Evolutionary conservation across 2,888 invertebrate species (phyloP).

Genomic region (Hypselothyrea guttata): DNA sequence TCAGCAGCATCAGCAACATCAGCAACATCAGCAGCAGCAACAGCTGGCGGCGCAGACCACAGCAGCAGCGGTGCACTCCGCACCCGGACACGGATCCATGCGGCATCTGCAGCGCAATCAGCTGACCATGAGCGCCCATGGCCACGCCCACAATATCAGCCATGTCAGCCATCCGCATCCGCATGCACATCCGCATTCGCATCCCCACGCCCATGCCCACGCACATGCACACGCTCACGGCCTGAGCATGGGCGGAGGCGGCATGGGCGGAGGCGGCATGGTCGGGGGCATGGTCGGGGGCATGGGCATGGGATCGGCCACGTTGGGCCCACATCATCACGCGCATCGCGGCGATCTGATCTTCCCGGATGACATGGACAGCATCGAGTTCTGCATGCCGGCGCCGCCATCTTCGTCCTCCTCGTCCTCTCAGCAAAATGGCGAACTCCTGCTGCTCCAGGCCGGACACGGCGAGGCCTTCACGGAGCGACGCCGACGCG

Average conservation of each 20-base stretch:
- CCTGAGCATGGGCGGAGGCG: conserved; percentile 51
- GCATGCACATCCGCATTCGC: too few species aligned
- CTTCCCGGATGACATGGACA: conserved; percentile 81
- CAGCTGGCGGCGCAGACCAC: conserved; percentile 60
- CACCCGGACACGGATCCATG: conserved; percentile 49
- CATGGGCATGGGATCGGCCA: conserved; percentile 47
- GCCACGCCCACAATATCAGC: too few species aligned
- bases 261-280: conserved; percentile 16
- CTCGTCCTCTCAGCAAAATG: conserved; percentile 70
- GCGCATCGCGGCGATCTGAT: conserved; percentile 74
- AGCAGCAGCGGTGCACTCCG: conserved; percentile 52
- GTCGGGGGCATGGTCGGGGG: conserved; percentile 13
- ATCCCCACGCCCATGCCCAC: conserved; percentile 33
- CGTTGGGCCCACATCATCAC: conserved; percentile 70
- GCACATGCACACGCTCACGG: conserved; percentile 14
- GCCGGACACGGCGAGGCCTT: conserved; percentile 75
- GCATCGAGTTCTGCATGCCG: conserved; percentile 81
- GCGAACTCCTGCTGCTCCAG: conserved; percentile 69
- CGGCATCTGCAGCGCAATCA: conserved; percentile 49
- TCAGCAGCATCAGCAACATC: conserved; percentile 72
- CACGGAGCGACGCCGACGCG: conserved; percentile 79
- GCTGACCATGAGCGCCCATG: conserved; percentile 54
- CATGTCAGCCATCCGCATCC: too few species aligned
- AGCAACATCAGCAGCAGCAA: conserved; percentile 83
- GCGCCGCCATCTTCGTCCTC: conserved; percentile 71